These are phyloP conservation scores for Lamproptera curius DNA, from an alignment of 2,888 invertebrate genomes.

Conservation along the genomic window DNA sequence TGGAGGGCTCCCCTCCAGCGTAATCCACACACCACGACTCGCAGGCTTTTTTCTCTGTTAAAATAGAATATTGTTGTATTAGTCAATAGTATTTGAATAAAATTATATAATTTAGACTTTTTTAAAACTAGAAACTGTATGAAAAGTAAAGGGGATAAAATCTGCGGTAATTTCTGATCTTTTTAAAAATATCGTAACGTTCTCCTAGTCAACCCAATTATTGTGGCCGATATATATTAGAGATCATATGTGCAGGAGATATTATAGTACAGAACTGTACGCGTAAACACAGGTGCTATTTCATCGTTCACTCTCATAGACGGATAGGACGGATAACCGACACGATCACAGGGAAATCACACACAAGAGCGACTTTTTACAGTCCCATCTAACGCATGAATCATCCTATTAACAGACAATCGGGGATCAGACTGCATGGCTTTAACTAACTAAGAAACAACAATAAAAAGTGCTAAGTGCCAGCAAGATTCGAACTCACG, in stretches of 20 bases:
- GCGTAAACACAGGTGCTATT: too few species aligned
- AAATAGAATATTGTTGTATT: slow-evolving; percentile 2
- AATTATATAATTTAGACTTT: background rate
- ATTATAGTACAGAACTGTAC: too few species aligned
- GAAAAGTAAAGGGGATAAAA: background rate
- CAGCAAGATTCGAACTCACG: too few species aligned
- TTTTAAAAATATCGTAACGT: background rate
- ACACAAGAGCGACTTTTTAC: too few species aligned
- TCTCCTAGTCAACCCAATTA: background rate
- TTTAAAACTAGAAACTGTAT: background rate
- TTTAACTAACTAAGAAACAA: too few species aligned
- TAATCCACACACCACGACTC: slow-evolving; percentile 65
- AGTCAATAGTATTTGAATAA: background rate
- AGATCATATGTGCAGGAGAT: background rate
- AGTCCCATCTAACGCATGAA: too few species aligned
- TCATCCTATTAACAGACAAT: too few species aligned
- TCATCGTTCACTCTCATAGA: too few species aligned
- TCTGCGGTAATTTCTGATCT: background rate
- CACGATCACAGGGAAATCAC: too few species aligned
- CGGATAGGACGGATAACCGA: too few species aligned
- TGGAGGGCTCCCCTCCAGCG: slow-evolving; percentile 52
- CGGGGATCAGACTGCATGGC: too few species aligned
- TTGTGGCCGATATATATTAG: background rate
- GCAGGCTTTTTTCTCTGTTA: slow-evolving; percentile 56
- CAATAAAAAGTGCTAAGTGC: too few species aligned